Evolutionary conservation across 64 coral and sea anemone genomes (phyloP), one percentile per base, ranked within the genome.

Genomic region (Actinia tenebrosa): DNA sequence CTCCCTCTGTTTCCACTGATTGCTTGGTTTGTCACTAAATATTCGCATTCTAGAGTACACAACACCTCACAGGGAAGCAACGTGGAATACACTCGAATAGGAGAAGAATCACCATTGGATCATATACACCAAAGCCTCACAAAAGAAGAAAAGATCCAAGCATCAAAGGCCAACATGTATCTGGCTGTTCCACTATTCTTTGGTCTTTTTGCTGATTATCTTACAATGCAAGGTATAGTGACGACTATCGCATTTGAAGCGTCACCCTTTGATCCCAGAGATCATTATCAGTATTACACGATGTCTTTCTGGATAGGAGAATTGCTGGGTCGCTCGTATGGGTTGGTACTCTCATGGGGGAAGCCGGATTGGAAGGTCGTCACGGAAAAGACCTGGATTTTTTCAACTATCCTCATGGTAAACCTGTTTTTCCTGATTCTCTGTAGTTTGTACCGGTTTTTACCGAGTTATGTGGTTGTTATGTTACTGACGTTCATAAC

Each of bases 221-320:
- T 88, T 17, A 88, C 86, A 20, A 88, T 86, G 56, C 91, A 92
- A 53, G 63, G 53, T 4, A 27, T 92, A 5, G 87, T 88, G 3
- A 92, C 91, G 4, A 92, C 91, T 15, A 37, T 92, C 2, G 86
- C 86, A 1, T 88, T 92, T 83, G 62, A 77, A 15, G 79, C 58
- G 55, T 83, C 91, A 22, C 69, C 86, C 2, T 88, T 92, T 46
- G 85, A 78, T 64, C 86, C 91, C 0, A 56, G 91, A 26, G 91
- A 92, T 64, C 91, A 92, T 53, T 92, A 92, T 52, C 91, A 92
- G 47, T 92, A 92, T 42, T 92, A 92, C 86, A 88, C 85, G 16
- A 44, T 92, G 10, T 72, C 78, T 14, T 88, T 88, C 50, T 87
- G 81, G 17, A 45, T 92, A 43, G 91, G 91, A 64, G 87, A 92